Conservation (phyloP, 2,888 invertebrate genomes). For the Rhaphigaster nebulosa region DNA sequence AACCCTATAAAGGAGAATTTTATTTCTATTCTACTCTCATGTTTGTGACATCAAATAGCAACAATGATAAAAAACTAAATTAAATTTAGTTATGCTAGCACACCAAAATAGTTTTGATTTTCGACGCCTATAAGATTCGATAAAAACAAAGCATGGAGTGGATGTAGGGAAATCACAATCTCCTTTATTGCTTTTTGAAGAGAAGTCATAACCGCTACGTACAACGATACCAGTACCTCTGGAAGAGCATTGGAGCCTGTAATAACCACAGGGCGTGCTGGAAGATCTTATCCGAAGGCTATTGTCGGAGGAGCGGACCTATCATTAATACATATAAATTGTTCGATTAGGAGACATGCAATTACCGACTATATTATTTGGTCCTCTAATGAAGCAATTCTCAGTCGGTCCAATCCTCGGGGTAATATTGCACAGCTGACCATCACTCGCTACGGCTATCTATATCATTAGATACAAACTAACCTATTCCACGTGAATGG, state of each 20-base stretch:
- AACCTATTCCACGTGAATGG: neutral
- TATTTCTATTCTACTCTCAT: too few species aligned
- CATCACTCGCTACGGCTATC: neutral
- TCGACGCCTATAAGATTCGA: neutral
- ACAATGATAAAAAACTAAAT: too few species aligned
- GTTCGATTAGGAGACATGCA: slow-evolving; percentile 8
- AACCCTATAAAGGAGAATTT: too few species aligned
- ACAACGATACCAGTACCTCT: neutral
- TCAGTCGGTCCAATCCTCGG: neutral
- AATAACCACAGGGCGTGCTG: neutral
- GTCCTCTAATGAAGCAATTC: slow-evolving; percentile 23
- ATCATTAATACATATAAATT: slow-evolving; percentile 26
- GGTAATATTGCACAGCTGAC: neutral
- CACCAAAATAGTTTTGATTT: too few species aligned
- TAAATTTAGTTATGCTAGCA: too few species aligned
- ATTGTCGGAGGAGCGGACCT: neutral
- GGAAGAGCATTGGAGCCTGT: neutral
- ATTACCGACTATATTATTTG: neutral
- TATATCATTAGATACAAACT: neutral
- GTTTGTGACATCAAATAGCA: too few species aligned
- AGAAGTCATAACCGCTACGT: neutral
- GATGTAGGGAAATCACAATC: neutral
- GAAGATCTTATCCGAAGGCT: neutral
- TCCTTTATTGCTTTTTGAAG: neutral
- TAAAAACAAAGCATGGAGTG: neutral